Percentiles rank a stretch among this genome's conserved stretches.
Evolutionary conservation across 2,888 invertebrate genomes (phyloP).

Genomic region (Yponomeuta cagnagella): DNA sequence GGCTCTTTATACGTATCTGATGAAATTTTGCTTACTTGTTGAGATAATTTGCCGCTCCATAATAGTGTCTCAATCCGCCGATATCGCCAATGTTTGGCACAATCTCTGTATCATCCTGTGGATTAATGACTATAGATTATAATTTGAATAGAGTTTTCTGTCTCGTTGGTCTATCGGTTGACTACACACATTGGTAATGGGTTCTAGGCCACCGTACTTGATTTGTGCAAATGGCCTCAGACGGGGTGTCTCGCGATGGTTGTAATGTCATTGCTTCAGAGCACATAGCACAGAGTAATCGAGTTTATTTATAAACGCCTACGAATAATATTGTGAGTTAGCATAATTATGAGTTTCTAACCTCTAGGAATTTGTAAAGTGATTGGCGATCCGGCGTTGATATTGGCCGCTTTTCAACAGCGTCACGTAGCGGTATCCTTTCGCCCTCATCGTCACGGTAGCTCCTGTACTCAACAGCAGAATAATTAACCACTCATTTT

Average conservation of each 20-base stretch:
- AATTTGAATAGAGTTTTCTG: not conserved
- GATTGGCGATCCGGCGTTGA: conserved; percentile 43
- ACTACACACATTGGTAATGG: no score
- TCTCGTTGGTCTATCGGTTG: no score
- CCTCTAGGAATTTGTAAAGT: conserved; percentile 45
- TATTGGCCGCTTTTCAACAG: conserved; percentile 79
- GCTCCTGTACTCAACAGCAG: conserved; percentile 34
- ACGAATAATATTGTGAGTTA: not conserved
- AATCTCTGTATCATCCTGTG: conserved; percentile 41
- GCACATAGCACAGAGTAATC: no score
- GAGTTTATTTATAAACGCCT: no score
- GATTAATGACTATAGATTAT: conserved; percentile 11
- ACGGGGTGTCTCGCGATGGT: no score
- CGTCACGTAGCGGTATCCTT: conserved; percentile 80
- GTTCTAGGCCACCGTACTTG: no score
- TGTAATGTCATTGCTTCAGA: no score
- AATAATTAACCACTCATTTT: no score
- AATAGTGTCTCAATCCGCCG: conserved; percentile 42
- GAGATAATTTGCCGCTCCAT: conserved; percentile 61
- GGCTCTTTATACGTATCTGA: not conserved
- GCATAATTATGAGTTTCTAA: conserved; percentile 23
- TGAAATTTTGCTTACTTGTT: conserved; percentile 48
- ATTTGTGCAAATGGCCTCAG: no score
- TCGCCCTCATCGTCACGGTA: conserved; percentile 59
- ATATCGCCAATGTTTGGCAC: conserved; percentile 30